Evolutionary conservation across 2,888 invertebrate species (phyloP).

Genomic region (Agrotis puta): DNA sequence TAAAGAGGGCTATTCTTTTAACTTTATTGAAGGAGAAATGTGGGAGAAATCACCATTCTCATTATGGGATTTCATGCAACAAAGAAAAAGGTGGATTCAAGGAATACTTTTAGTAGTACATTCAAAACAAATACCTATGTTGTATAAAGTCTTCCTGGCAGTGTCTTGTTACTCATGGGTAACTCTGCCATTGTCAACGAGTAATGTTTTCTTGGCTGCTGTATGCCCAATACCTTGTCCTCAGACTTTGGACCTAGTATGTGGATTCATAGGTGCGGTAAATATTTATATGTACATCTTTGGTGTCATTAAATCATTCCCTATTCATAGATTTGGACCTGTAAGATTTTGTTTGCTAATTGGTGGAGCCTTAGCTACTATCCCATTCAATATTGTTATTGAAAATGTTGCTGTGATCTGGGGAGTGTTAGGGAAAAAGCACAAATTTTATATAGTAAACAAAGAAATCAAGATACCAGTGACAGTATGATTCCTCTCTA

Average conservation of each 20-base stretch:
- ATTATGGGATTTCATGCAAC: conserved; percentile 98
- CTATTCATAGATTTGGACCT: conserved; percentile 96
- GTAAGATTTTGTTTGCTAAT: conserved; percentile 95
- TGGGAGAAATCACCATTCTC: conserved; percentile 99
- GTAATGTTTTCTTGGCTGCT: conserved; percentile 96
- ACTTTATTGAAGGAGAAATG: conserved; percentile 99
- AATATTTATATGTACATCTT: conserved; percentile 99
- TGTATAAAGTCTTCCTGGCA: conserved; percentile 95
- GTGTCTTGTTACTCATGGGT: conserved; percentile 99
- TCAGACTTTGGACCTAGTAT: conserved; percentile 95
- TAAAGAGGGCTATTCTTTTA: conserved; percentile 97
- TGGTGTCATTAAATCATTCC: conserved; percentile 99
- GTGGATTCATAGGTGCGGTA: conserved; percentile 97
- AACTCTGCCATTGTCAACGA: conserved; percentile 97
- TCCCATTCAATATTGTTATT: conserved; percentile 98
- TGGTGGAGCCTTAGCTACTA: conserved; percentile 96
- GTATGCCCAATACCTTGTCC: conserved; percentile 97
- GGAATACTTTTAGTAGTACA: conserved; percentile 97
- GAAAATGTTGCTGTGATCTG: conserved; percentile 98
- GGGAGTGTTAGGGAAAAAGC: conserved; percentile 98
- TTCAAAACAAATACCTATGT: conserved; percentile 95
- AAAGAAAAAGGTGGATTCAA: conserved; percentile 98
- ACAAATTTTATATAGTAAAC: conserved; percentile 99
- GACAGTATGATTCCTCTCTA: conserved; percentile 88
- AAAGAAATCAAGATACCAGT: conserved; percentile 95